phyloP scores from a whole-genome alignment of 2,888 invertebrate genomes.

The Aphelenchoides bicaudatus region DNA sequence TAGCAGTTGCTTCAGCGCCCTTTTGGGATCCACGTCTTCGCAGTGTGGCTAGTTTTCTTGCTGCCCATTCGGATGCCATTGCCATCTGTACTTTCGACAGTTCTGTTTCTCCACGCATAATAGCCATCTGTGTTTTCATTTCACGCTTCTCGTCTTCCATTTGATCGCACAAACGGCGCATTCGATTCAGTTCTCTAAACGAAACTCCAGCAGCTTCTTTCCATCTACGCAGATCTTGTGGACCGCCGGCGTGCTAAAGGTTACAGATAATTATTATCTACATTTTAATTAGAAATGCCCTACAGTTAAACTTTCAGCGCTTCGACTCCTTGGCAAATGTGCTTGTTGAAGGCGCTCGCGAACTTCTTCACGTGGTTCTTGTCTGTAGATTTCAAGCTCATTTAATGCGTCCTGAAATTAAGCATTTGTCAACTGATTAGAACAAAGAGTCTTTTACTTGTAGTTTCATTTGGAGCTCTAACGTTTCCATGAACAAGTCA shows the following conservation, averaged over 20 bases:
- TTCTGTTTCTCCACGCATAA: conserved; percentile 53
- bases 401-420: conserved; percentile 35
- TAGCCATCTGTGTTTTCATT: conserved; percentile 41
- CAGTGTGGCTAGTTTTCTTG: neutral
- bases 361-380: conserved; percentile 38
- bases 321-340: conserved; percentile 16
- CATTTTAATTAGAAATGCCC: neutral
- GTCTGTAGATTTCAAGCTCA: conserved; percentile 41
- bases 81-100: conserved; percentile 37
- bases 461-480: conserved; percentile 20
- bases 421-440: conserved; percentile 22
- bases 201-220: conserved; percentile 51
- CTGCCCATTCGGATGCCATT: conserved; percentile 17
- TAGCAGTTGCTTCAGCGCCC: conserved; percentile 5
- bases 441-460: too few species aligned
- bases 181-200: conserved; percentile 48
- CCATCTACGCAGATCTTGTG: conserved; percentile 35
- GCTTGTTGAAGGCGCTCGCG: too few species aligned
- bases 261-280: neutral
- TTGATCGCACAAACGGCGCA: conserved; percentile 37
- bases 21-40: conserved; percentile 3
- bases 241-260: conserved; percentile 9
- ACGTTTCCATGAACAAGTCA: neutral
- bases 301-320: conserved; percentile 2
- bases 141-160: conserved; percentile 34